Evolutionary conservation across 2,797 vertebrate species (phyloP), one percentile per base, ranked within the genome.

Genomic region (Rhabdophis nuchalis): DNA sequence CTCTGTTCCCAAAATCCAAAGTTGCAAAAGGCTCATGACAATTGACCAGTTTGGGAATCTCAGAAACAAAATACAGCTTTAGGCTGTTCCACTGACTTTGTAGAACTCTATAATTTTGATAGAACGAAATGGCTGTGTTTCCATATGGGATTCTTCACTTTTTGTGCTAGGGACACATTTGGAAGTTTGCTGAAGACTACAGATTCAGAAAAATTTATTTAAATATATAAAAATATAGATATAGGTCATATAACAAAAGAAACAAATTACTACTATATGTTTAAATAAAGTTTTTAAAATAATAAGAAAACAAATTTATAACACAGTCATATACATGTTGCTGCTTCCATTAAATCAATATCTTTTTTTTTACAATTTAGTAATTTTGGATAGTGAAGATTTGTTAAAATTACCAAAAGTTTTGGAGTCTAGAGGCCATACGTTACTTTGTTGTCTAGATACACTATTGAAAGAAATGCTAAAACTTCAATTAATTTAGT

Each of bases 11-110:
- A 12, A 77, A 82, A 82, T 46, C 20, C 77, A 46, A 82, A 82
- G 41, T 25, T 68, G 11, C 0, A 0, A 25, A 56, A 89, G 20
- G 32, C 13, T 46, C 41, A 82, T 77, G 52, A 3, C 32, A 0
- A 0, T 86, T 61, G 29, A 93, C 56, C 89, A 60, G 57, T 57
- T 87, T 88, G 61, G 41, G 23, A 86, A 68, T 18, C 68, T 54
- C 91, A 72, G 0, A 54, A 82, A 50, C 16, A 88, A 5, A 85
- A 1, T 61, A 72, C 92, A 89, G 1, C 91, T 93, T 91, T 86
- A 89, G 89, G 85, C 50, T 61, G 87, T 86, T 56, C 53, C 32
- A 94, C 85, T 64, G 11, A 0, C 0, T 0, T 54, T 88, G 64
- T 58, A 27, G 27, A 41, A 27, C 90, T 36, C 87, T 54, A 10